phyloP scores from a whole-genome alignment of 2,113 vertebrate species.

The Sigmodon hispidus region DNA sequence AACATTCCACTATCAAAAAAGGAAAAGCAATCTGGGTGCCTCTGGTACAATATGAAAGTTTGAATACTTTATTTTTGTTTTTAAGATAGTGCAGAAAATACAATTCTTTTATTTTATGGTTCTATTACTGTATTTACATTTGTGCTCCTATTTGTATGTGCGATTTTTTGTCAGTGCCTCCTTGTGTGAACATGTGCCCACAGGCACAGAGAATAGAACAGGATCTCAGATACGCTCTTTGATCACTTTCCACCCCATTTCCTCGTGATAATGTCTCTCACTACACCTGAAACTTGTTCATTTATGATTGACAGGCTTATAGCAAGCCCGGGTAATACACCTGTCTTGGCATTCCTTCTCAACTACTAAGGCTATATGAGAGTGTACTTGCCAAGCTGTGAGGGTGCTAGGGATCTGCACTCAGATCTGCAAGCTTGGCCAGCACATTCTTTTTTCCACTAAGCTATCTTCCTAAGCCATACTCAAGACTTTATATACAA shows the following conservation, averaged over 20 bases:
- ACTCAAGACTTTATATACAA: neutral
- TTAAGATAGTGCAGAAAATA: neutral
- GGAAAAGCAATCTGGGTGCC: neutral
- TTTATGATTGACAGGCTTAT: neutral
- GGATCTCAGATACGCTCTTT: neutral
- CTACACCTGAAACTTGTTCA: neutral
- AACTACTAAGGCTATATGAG: neutral
- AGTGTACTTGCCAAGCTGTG: no score
- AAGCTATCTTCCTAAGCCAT: no score
- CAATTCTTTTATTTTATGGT: constrained; percentile 17
- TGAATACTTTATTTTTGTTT: neutral
- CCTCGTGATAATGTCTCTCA: neutral
- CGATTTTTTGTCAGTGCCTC: neutral
- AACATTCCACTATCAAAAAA: no score
- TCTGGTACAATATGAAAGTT: neutral
- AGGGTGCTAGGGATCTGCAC: neutral
- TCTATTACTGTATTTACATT: neutral
- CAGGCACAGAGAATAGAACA: neutral
- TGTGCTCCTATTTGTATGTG: neutral
- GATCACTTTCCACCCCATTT: neutral
- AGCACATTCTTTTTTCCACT: neutral
- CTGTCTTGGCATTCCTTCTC: neutral
- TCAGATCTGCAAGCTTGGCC: no score
- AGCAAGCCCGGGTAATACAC: neutral
- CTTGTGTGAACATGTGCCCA: neutral